Evolutionary conservation across 2,113 vertebrate genomes (phyloP).

Genomic region (human): GRCh38 chrX:44678001-44678500

Average conservation of each 20-base stretch:
- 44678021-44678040: too few relatives aligned
- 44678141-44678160: not conserved
- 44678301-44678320: conserved; percentile 21
- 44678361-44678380: too few relatives aligned
- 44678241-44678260: not conserved
- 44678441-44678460: too few relatives aligned
- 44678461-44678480: too few relatives aligned
- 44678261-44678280: not conserved
- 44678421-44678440: too few relatives aligned
- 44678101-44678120: not conserved
- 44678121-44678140: not conserved
- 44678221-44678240: not conserved
- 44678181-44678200: conserved; percentile 2
- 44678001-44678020: too few relatives aligned
- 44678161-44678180: not conserved
- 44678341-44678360: not conserved
- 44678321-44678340: conserved; percentile 21
- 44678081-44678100: not conserved
- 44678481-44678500: too few relatives aligned
- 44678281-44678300: not conserved
- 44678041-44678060: too few relatives aligned
- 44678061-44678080: too few relatives aligned
- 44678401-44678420: too few relatives aligned
- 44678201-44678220: conserved; percentile 5
- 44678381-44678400: too few relatives aligned